Conservation (phyloP, 2,888 invertebrate genomes). For the Acanthosepion esculentum region DNA sequence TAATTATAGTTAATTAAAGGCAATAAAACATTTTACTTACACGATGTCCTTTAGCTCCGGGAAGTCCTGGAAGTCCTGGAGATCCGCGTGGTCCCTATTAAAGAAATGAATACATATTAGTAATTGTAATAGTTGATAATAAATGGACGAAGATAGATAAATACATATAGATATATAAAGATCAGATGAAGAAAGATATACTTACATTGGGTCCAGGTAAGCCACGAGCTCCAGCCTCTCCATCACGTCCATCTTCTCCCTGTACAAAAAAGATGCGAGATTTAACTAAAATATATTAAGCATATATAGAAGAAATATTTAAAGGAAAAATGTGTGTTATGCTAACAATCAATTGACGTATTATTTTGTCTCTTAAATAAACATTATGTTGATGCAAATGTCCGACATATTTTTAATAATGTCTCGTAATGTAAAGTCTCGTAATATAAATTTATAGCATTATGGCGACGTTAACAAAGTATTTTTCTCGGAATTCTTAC, state of each 20-base stretch:
- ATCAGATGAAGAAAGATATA: background rate
- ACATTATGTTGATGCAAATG: too few species aligned
- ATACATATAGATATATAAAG: accelerated
- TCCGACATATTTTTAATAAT: too few species aligned
- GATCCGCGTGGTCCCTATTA: constrained; percentile 48
- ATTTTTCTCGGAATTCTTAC: too few species aligned
- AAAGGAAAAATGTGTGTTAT: too few species aligned
- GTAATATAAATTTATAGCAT: too few species aligned
- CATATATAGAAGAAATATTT: too few species aligned
- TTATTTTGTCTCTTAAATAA: too few species aligned
- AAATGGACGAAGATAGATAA: background rate
- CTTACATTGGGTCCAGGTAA: constrained; percentile 44
- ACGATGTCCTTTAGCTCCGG: constrained; percentile 66
- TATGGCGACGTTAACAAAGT: too few species aligned
- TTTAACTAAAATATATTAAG: background rate
- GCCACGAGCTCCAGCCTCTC: constrained; percentile 47
- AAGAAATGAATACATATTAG: background rate
- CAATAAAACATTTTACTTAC: constrained; percentile 55
- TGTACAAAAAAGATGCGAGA: constrained; percentile 49
- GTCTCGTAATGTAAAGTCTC: too few species aligned
- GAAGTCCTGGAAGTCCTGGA: constrained; percentile 55
- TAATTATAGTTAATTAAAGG: background rate
- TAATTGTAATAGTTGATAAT: background rate
- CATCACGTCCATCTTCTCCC: constrained; percentile 62
- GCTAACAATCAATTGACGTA: too few species aligned